Percentiles rank a stretch among this genome's conserved stretches.
Evolutionary conservation across 2,888 invertebrate genomes (phyloP).

Genomic region (Brachyptera risi): DNA sequence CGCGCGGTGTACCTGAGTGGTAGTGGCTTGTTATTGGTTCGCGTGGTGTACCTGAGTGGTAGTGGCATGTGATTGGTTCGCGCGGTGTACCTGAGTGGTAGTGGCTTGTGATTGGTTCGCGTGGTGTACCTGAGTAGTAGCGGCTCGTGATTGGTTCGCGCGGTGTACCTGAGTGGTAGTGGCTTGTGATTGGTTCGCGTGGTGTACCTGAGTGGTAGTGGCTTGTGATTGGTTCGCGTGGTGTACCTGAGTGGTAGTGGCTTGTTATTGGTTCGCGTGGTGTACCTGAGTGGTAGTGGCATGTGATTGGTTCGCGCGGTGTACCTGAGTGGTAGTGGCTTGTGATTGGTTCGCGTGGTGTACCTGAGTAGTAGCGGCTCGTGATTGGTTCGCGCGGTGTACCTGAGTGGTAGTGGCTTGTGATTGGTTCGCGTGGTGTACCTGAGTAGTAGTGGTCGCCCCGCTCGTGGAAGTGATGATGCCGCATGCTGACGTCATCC

Average conservation of each 20-base stretch:
- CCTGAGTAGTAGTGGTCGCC: constrained; percentile 73
- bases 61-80: no score
- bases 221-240: no score
- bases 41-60: constrained; percentile 68
- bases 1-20: constrained; percentile 67
- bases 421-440: no score
- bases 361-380: constrained; percentile 72
- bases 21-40: no score
- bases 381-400: no score
- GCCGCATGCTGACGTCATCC: constrained; percentile 63
- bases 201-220: constrained; percentile 69
- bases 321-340: constrained; percentile 71
- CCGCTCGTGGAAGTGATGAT: constrained; percentile 71
- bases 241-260: constrained; percentile 67
- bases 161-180: constrained; percentile 69
- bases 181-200: no score
- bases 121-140: constrained; percentile 68
- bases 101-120: no score
- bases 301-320: no score
- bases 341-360: no score
- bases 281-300: constrained; percentile 69
- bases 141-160: no score
- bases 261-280: no score
- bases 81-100: constrained; percentile 69
- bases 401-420: constrained; percentile 75